Evolutionary conservation across 2,113 vertebrate species (phyloP).

Genomic region (Crotalus horridus): DNA sequence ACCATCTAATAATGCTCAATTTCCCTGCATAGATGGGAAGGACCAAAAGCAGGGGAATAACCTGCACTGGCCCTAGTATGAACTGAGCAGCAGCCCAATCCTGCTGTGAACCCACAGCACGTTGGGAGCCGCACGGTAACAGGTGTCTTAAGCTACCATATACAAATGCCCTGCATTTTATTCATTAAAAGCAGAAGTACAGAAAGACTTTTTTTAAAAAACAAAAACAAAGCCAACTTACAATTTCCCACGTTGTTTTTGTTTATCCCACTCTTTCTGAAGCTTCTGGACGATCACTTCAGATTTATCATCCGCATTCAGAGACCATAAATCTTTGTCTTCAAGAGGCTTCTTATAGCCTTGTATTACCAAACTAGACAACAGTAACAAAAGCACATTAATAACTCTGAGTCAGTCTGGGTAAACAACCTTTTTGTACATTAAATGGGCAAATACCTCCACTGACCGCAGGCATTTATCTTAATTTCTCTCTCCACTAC

Average conservation of each 20-base stretch:
- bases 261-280: constrained; percentile 83
- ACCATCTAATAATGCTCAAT: background rate
- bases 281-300: constrained; percentile 75
- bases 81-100: background rate
- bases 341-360: constrained; percentile 89
- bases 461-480: background rate
- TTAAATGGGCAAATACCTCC: background rate
- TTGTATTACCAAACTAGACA: constrained; percentile 81
- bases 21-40: background rate
- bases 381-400: constrained; percentile 7
- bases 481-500: background rate
- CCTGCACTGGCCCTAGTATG: background rate
- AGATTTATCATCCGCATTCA: constrained; percentile 82
- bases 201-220: background rate
- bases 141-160: background rate
- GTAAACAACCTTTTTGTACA: background rate
- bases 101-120: background rate
- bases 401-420: constrained; percentile 6
- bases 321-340: constrained; percentile 88
- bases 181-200: background rate
- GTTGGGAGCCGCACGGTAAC: background rate
- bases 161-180: background rate
- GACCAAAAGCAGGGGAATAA: background rate
- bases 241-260: constrained; percentile 64
- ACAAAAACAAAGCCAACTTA: background rate